These are phyloP conservation scores for Chiloscyllium plagiosum DNA, from an alignment of 2,113 vertebrate genomes.

Conservation along the genomic window DNA sequence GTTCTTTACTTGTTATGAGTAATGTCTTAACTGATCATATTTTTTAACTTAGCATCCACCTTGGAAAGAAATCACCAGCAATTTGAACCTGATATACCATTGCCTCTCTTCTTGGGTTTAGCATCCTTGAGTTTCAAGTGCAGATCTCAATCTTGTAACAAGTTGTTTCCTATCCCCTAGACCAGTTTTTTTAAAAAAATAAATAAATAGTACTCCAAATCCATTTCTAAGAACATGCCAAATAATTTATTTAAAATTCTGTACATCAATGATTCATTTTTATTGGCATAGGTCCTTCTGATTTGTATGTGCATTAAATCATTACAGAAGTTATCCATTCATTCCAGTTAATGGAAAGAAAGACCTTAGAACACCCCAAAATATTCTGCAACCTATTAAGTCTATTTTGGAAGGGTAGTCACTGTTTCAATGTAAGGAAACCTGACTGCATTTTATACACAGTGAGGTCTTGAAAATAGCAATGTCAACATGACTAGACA, in stretches of 20 bases:
- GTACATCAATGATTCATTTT: not conserved
- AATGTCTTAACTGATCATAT: not conserved
- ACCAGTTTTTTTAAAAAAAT: not conserved
- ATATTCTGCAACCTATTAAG: not conserved
- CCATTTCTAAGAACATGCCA: not conserved
- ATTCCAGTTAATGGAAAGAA: not conserved
- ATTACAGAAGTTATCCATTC: not conserved
- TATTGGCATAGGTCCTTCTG: not conserved
- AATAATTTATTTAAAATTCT: not conserved
- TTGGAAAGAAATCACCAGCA: not conserved
- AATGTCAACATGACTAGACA: not conserved
- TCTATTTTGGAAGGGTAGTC: not conserved
- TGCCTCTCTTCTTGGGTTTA: not conserved
- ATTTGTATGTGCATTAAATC: not conserved
- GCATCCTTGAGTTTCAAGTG: too few relatives aligned
- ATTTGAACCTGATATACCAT: not conserved
- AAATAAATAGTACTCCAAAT: not conserved
- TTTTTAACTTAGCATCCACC: not conserved
- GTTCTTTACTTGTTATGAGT: not conserved
- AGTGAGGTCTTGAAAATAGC: not conserved
- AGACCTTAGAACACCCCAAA: not conserved
- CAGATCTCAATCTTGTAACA: not conserved
- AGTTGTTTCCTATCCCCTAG: not conserved
- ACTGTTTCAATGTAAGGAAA: not conserved
- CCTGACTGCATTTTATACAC: not conserved